Base-by-base conservation (phyloP, 2,888 invertebrate species). In the Agrilus biguttatus region DNA sequence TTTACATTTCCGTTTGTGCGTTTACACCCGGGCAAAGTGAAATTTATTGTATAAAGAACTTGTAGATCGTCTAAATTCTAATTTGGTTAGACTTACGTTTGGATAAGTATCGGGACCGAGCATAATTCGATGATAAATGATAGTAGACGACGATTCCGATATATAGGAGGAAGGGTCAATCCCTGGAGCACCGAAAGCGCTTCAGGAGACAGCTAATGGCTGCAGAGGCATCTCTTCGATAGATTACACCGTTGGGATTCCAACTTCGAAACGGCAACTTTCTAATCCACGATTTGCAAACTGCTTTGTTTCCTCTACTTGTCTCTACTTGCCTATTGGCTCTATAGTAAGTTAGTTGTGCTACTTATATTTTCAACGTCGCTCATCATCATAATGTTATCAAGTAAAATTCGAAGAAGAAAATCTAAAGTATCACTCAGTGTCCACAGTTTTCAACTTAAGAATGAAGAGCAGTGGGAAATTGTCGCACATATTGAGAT, bases 221-320 rank as follows among this genome's bases (percentile, higher is more conserved):
- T 59, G 57, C 55, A 55, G 55, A 53, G 61, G 56, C 58, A 54
- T 51, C 56, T 45, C 49, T 48, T 55, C 61, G 62, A 63, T 60
- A 64, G 63, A 63, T 65, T 64, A 60, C 63, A 62, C 62, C 62
- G 54, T 54, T 59, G 62, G 62, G 63, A 62, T 54, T 61, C 59
- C 49, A 62, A 63, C 56, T 60, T 58, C 53, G 53, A 51, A 52
- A 52, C 57, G 49, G 57, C 56, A 62, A 63, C 59, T 62, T 61
- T 58, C 55, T 61, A 63, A 63, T 62, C 61, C 61, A 55, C 58
- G 63, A 63, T 63, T 62, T 62, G 62, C 62, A 60, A 61, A 60
- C 53, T 51, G 45, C 45, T 48, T 44, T 48, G 28, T 10, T 23
- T 3, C 23, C 23, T 23, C 2, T 6, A 6, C 23, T 6, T 23